Percentiles rank a stretch among this genome's conserved stretches.
Evolutionary conservation across 2,888 invertebrate species (phyloP).

Genomic region (Schizotus pectinicornis): DNA sequence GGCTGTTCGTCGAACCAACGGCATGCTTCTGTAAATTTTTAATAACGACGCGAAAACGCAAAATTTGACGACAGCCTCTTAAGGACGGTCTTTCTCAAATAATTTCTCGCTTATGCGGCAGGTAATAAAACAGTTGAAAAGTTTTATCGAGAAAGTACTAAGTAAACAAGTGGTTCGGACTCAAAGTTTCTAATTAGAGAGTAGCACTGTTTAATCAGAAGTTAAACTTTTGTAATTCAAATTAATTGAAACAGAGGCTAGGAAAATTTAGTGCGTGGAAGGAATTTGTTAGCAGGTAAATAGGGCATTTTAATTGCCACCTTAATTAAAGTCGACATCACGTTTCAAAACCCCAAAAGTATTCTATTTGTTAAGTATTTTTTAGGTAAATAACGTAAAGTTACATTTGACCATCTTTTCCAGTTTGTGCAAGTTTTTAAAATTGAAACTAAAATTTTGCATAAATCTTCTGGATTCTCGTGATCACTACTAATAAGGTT

Average conservation of each 20-base stretch:
- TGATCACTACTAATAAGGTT: too few relatives aligned
- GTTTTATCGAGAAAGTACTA: slow-evolving; percentile 31
- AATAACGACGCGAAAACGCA: slow-evolving; percentile 9
- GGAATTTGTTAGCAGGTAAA: slow-evolving; percentile 30
- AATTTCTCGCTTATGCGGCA: slow-evolving; percentile 16
- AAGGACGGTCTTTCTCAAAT: slow-evolving; percentile 2
- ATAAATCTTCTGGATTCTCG: too few relatives aligned
- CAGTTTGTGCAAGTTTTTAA: too few relatives aligned
- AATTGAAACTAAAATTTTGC: too few relatives aligned
- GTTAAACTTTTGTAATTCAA: slow-evolving; percentile 44
- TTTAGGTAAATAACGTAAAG: too few relatives aligned
- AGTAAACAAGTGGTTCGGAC: slow-evolving; percentile 41
- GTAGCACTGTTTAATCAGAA: slow-evolving; percentile 44
- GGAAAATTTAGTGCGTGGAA: slow-evolving; percentile 19
- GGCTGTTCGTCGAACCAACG: slow-evolving; percentile 18
- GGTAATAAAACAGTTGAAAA: slow-evolving; percentile 23
- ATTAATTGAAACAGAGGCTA: slow-evolving; percentile 42
- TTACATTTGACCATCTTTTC: too few relatives aligned
- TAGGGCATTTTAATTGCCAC: slow-evolving; percentile 25
- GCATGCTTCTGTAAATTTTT: slow-evolving; percentile 6
- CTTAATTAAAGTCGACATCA: slow-evolving; percentile 6
- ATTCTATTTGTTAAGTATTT: too few relatives aligned
- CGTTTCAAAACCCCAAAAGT: too few relatives aligned
- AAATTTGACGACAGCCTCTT: neutral
- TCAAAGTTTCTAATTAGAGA: slow-evolving; percentile 42